Evolutionary conservation across 2,113 vertebrate species (phyloP), one percentile per base, ranked within the genome.

Genomic region (Cisticola juncidis): DNA sequence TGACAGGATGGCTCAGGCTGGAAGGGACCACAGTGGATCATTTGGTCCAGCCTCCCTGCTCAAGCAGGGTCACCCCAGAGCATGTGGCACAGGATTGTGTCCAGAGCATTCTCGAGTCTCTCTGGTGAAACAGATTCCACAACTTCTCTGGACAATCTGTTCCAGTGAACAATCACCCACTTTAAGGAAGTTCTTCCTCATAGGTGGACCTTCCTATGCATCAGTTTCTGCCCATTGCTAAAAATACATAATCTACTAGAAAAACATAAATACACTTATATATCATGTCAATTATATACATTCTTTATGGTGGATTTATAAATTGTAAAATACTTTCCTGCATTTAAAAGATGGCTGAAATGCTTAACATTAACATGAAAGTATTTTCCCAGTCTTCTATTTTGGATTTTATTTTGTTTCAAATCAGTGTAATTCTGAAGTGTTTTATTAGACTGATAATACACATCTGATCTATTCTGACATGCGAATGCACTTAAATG

Each of bases 151-250:
- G 21, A 8, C 6, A 68, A 25, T 21, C 6, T 76, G 9, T 61
- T 47, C 22, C n/a, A 53, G 13, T n/a, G 20, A n/a, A 24, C 0
- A 0, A 8, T 36, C 58, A 72, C 6, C 12, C 5, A 44, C 5
- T 22, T 25, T 28, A 50, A 51, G 13, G 8, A 50, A 33, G 16
- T 22, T 45, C 13, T 81, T 81, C 28, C 13, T 68, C 16, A 40
- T 45, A 47, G 24, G 24, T 25, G 9, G 24, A 47, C 23, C 17
- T 68, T 68, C 6, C 17, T 45, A 16, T 29, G 24, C 24, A 25
- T 60, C 11, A 14, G 8, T 74, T 81, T 53, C 11, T 29, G 9
- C 3, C 28, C 4, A 45, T 29, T 60, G 7, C 3, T 26, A 21
- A 65, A 88, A 86, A 33, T 6, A 25, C 36, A 60, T 57, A 11